Evolutionary conservation across 2,797 vertebrate genomes (phyloP).

Genomic region (Gephyroberyx darwinii): DNA sequence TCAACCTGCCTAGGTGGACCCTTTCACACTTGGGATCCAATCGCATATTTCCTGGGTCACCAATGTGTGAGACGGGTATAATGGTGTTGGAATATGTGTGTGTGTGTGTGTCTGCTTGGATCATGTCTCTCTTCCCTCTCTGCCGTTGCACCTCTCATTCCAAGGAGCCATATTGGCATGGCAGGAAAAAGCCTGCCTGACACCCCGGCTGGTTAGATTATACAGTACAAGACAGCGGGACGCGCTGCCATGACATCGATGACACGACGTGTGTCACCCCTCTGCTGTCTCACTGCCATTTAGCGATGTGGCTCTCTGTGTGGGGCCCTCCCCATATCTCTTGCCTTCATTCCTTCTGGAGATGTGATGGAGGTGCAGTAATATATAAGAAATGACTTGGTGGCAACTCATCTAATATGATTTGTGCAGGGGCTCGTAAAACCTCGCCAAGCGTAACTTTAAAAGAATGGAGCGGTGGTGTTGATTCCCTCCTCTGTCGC

Average conservation of each 20-base stretch:
- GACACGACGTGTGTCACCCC: slow-evolving; percentile 69
- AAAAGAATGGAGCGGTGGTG: slow-evolving; percentile 70
- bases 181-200: slow-evolving; percentile 59
- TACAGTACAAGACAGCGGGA: slow-evolving; percentile 66
- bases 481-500: slow-evolving; percentile 69
- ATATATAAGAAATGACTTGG: slow-evolving; percentile 76
- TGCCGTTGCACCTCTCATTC: slow-evolving; percentile 42
- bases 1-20: too few species aligned
- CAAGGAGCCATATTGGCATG: slow-evolving; percentile 55
- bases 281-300: slow-evolving; percentile 65
- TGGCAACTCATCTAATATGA: slow-evolving; percentile 77
- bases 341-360: slow-evolving; percentile 47
- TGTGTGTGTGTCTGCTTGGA: slow-evolving; percentile 43
- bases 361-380: slow-evolving; percentile 70
- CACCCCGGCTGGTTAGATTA: slow-evolving; percentile 62
- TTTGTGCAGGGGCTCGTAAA: slow-evolving; percentile 79
- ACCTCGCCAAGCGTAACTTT: slow-evolving; percentile 74
- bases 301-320: slow-evolving; percentile 38
- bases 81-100: slow-evolving; percentile 33
- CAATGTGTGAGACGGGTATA: slow-evolving; percentile 13
- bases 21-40: too few species aligned
- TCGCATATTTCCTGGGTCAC: slow-evolving; percentile 16
- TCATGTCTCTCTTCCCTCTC: slow-evolving; percentile 38
- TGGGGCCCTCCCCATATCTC: slow-evolving; percentile 40
- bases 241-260: slow-evolving; percentile 65